Evolutionary conservation across 2,888 invertebrate genomes (phyloP).

Genomic region (Parnassius smintheus): DNA sequence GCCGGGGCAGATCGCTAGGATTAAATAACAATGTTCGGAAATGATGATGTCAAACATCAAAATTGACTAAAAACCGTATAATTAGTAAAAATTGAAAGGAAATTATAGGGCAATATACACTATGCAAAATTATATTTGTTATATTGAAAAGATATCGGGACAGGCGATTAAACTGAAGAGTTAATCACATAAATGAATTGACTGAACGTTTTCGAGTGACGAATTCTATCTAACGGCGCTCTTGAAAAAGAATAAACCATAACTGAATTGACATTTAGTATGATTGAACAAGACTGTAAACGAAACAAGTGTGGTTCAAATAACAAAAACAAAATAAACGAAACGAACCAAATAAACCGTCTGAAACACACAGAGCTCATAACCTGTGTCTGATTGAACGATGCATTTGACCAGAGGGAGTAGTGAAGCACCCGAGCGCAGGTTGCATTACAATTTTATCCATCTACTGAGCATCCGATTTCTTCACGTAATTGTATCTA

Average conservation of each 20-base stretch:
- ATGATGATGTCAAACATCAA: no score
- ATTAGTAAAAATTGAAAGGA: no score
- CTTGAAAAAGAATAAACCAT: constrained; percentile 15
- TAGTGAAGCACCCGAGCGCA: constrained; percentile 27
- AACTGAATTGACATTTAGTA: constrained; percentile 18
- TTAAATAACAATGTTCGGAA: no score
- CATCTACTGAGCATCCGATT: constrained; percentile 22
- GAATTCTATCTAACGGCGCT: not conserved
- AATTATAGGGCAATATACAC: no score
- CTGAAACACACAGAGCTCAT: constrained; percentile 20
- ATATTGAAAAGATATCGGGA: no score
- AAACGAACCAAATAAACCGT: constrained; percentile 20
- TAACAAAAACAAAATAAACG: constrained; percentile 14
- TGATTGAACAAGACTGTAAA: constrained; percentile 20
- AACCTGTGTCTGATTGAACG: constrained; percentile 33
- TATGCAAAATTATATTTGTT: no score
- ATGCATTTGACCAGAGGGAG: constrained; percentile 33
- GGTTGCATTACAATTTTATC: constrained; percentile 20
- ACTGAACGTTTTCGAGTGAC: not conserved
- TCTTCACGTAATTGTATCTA: constrained; percentile 20
- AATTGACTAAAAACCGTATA: no score
- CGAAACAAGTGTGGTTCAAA: constrained; percentile 16
- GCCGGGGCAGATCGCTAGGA: no score
- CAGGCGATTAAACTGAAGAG: not conserved
- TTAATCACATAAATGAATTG: not conserved